Base-by-base conservation (phyloP, 2,797 vertebrate genomes). In the Pyrrhura leucotis region DNA sequence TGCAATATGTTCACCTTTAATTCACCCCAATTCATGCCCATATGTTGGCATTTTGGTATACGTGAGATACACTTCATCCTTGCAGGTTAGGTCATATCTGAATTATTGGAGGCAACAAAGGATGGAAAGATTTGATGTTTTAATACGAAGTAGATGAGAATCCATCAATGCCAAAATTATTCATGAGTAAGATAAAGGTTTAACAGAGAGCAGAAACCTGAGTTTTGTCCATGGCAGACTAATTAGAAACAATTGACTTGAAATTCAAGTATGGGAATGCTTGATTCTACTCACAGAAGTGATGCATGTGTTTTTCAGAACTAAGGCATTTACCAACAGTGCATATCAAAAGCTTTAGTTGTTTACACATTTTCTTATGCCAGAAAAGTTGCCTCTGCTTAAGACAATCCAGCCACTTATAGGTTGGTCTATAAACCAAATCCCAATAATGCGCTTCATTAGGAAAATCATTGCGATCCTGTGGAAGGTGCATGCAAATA, bases 231-330 rank as follows among this genome's bases (percentile, higher is more conserved):
- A 5, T 14, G 18, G 25, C 22, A 63, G 69, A 9, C 7, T 54
- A 62, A 45, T 39, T 44, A 31, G 44, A 61, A 88, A 86, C 12
- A 69, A 79, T 4, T 23, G 7, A 59, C 15, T 28, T 45, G 37
- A 84, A 88, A 85, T 71, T 56, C 4, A 29, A 54, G 76, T 39
- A 51, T 16, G 5, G 5, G 8, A 51, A 75, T n/a, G 8, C 33
- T 69, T 66, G 12, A 62, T 81, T 92, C 22, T 59, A 10, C 8
- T 81, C 7, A 3, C 18, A 26, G 4, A n/a, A 50, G 19, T 18
- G 14, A 14, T 35, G n/a, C 4, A 9, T n/a, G 25, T 1, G 0
- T 31, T 72, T 5, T 13, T 81, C n/a, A 58, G 50, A 58, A 12
- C 6, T 18, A 35, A 77, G 31, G 12, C 1, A 2, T 75, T 88